Evolutionary conservation across 2,797 vertebrate species (phyloP).

Genomic region (Pristis pectinata): DNA sequence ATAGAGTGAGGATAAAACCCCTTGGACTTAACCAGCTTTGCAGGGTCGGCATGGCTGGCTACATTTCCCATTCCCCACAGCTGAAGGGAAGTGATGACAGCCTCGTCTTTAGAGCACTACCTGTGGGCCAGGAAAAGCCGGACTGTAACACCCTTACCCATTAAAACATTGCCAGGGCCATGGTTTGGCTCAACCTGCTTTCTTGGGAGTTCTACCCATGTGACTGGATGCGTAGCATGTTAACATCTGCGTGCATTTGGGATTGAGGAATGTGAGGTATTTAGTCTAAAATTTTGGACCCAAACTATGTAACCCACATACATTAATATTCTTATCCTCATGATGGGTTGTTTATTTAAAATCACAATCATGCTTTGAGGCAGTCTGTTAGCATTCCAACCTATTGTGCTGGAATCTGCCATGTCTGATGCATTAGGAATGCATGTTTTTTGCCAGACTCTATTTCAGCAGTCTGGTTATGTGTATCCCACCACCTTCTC

Average conservation of each 20-base stretch:
- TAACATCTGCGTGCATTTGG: background rate
- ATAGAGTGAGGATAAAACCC: background rate
- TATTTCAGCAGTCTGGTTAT: background rate
- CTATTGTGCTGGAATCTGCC: background rate
- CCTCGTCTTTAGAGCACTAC: background rate
- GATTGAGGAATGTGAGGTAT: no score
- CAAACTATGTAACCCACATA: no score
- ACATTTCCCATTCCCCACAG: background rate
- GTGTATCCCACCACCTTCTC: background rate
- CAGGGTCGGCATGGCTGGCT: background rate
- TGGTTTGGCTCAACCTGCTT: no score
- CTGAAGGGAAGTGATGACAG: background rate
- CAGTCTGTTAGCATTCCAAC: background rate
- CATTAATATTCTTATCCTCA: background rate
- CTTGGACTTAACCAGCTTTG: background rate
- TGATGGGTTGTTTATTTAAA: background rate
- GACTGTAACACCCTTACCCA: no score
- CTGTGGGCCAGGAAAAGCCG: background rate
- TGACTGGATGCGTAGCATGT: background rate
- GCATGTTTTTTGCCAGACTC: background rate
- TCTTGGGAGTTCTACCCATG: background rate
- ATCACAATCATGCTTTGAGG: background rate
- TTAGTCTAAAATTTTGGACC: no score
- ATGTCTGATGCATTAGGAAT: background rate
- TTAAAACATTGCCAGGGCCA: no score